phyloP scores from a whole-genome alignment of 2,797 vertebrate species.

The Monodelphis domestica region DNA sequence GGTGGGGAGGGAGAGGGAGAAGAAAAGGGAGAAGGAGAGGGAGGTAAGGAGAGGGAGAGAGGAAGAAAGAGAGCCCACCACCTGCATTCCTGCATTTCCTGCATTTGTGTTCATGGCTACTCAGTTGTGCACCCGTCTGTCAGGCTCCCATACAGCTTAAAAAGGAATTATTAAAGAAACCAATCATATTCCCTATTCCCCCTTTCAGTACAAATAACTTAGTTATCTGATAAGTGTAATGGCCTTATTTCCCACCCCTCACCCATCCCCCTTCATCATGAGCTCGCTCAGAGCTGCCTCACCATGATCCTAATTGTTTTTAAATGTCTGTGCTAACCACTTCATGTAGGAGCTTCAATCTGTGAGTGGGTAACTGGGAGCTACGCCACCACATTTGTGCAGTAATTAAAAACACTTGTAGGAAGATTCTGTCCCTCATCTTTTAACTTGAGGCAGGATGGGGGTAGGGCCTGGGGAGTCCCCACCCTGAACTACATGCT shows the following conservation, averaged over 20 bases:
- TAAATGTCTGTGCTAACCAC: conserved; percentile 83
- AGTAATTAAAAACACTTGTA: conserved; percentile 83
- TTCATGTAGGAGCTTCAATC: conserved; percentile 80
- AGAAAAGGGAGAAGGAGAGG: too few species aligned
- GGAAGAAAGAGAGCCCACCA: background rate
- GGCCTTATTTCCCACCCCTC: conserved; percentile 75
- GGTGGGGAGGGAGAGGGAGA: too few species aligned
- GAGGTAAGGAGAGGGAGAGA: too few species aligned
- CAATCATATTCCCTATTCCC: conserved; percentile 76
- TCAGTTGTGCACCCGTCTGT: too few species aligned
- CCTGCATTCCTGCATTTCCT: too few species aligned
- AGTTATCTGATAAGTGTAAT: conserved; percentile 81
- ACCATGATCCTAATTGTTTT: conserved; percentile 84
- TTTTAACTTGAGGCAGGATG: background rate
- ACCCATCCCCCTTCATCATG: conserved; percentile 73
- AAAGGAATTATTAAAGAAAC: conserved; percentile 84
- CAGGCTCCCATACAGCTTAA: conserved; percentile 55
- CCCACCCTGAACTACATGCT: background rate
- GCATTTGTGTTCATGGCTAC: fast-evolving
- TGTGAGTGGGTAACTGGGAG: conserved; percentile 79
- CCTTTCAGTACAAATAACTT: conserved; percentile 80
- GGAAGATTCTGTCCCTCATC: conserved; percentile 60
- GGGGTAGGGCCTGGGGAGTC: background rate
- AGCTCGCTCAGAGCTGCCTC: conserved; percentile 80
- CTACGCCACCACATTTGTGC: conserved; percentile 65